Conservation (phyloP, 2,113 vertebrate species). For the Tragelaphus imberbis region DNA sequence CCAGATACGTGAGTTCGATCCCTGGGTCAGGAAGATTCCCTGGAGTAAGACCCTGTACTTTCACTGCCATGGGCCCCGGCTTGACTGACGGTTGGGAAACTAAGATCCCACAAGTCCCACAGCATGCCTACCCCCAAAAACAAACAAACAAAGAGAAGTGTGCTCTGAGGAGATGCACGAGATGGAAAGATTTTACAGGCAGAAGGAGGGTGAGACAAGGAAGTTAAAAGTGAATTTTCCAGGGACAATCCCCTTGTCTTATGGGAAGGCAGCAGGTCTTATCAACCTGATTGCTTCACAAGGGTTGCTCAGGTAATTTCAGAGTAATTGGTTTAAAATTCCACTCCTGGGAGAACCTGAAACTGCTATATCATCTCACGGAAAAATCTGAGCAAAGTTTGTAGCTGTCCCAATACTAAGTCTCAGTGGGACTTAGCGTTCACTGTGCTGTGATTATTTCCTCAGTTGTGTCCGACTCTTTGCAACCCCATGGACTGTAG, state of each 20-base stretch:
- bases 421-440: background rate
- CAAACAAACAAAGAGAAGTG: background rate
- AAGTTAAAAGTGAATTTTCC: background rate
- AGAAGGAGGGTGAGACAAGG: background rate
- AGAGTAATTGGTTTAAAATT: background rate
- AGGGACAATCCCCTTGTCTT: background rate
- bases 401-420: background rate
- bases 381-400: background rate
- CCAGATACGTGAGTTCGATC: background rate
- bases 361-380: background rate
- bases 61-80: background rate
- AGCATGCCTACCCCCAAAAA: background rate
- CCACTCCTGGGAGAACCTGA: background rate
- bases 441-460: background rate
- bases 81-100: fast-evolving
- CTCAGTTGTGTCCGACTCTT: background rate
- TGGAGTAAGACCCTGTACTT: background rate
- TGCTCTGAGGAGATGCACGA: background rate
- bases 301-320: background rate
- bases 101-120: background rate
- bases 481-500: background rate
- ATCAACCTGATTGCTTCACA: background rate
- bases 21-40: background rate
- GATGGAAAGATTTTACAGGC: background rate
- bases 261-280: background rate